Evolutionary conservation across 1,140 invertebrate species (phyloP), one percentile per base, ranked within the genome.

Genomic region (Drosophila biarmipes): DNA sequence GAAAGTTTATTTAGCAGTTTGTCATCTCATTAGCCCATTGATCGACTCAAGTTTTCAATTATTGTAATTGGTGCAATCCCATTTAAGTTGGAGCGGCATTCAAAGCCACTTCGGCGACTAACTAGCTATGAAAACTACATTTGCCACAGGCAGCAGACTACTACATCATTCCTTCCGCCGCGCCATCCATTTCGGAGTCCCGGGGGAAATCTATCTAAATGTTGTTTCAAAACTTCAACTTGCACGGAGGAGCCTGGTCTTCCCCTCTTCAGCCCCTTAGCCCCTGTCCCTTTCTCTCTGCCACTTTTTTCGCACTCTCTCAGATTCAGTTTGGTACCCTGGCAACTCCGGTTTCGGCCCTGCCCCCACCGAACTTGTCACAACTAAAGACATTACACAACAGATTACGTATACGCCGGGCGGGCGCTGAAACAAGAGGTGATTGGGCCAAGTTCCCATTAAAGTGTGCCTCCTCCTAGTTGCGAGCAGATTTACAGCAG

Each of bases 321-420:
- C 75, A 29, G 76, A 89, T 73, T 89, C 84, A 79, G 84, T 89
- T 87, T 68, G 29, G 29, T 84, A 51, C 75, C 51, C 46, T 46
- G 40, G 55, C 58, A 45, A 34, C 45, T 67, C 61, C 64, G 63
- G 49, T 48, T 51, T 57, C 43, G 55, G 48, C 68, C 85, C 69
- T 64, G 63, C 52, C 55, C 72, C 68, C 76, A 73, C 53, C 66
- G 61, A 76, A 90, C 81, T 90, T 90, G 81, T 86, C 87, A 82
- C 81, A 90, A 90, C 87, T 90, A 90, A 90, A 90, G 87, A 90
- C 87, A 90, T 90, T 90, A 90, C 87, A 90, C 76, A 90, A 90
- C 87, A 90, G 81, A 90, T 90, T 90, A 90, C 79, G 67, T 82
- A 76, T 87, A 77, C 68, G 58, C 31, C 38, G 34, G 59, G 58